Evolutionary conservation across 2,113 vertebrate genomes (phyloP).

Genomic region (Thomomys bottae): DNA sequence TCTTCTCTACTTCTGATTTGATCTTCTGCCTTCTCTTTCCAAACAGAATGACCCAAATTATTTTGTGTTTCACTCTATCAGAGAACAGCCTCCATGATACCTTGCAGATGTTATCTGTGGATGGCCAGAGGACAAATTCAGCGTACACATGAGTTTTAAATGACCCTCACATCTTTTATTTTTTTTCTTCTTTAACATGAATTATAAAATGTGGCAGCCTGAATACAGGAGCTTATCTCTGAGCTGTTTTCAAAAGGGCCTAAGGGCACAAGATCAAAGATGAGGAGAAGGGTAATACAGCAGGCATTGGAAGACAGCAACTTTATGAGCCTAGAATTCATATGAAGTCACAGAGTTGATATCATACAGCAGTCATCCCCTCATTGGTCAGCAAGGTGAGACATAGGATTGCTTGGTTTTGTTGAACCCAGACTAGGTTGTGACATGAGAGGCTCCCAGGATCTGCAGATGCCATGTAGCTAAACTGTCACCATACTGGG

Average conservation of each 20-base stretch:
- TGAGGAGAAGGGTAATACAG: neutral
- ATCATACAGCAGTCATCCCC: rapidly evolving
- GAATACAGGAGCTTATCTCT: neutral
- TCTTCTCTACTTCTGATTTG: slow-evolving; percentile 3
- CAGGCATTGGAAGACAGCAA: rapidly evolving
- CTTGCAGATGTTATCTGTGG: neutral
- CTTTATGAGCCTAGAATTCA: neutral
- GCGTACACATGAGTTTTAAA: neutral
- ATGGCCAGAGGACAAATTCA: neutral
- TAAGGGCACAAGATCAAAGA: neutral
- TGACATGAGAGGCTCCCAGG: neutral
- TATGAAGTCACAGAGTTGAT: too few relatives aligned
- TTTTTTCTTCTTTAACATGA: neutral
- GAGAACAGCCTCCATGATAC: neutral
- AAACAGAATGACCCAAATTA: slow-evolving; percentile 48
- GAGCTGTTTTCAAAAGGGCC: neutral
- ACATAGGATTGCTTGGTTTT: neutral
- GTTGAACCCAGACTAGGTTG: neutral
- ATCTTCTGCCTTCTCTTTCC: slow-evolving; percentile 43
- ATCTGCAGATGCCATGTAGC: too few relatives aligned
- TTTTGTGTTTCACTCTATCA: neutral
- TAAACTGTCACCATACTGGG: too few relatives aligned
- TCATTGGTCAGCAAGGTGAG: rapidly evolving
- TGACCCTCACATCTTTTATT: neutral
- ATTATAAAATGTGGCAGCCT: neutral